Conservation (phyloP, 2,113 vertebrate species). For the Pachypanchax playfairii region DNA sequence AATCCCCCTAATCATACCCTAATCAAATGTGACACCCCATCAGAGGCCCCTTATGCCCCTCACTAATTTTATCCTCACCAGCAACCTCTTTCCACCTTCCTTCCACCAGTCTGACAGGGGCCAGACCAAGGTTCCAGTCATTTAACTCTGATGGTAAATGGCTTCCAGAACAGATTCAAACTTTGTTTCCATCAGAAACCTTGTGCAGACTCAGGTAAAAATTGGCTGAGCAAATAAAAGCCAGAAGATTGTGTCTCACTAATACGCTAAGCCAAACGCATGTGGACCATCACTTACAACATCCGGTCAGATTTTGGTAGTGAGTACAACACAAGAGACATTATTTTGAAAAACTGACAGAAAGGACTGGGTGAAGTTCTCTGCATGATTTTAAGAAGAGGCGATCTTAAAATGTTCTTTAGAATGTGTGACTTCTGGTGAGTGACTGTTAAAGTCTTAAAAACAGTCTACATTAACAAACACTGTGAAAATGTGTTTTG, state of each 20-base stretch:
- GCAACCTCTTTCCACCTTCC: constrained; percentile 49
- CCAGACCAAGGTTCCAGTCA: constrained; percentile 71
- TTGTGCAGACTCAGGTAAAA: constrained; percentile 70
- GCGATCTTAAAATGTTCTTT: no score
- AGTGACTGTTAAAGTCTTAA: constrained; percentile 52
- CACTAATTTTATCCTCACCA: constrained; percentile 64
- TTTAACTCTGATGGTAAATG: constrained; percentile 77
- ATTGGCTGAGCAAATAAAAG: constrained; percentile 55
- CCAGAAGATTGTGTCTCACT: constrained; percentile 27
- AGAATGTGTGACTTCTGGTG: constrained; percentile 44
- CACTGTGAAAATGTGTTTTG: no score
- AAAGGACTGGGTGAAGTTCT: no score
- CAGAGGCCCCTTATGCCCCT: constrained; percentile 61
- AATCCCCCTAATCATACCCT: constrained; percentile 75
- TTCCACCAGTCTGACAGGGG: constrained; percentile 64
- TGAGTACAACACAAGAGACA: neutral
- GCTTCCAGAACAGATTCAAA: constrained; percentile 79
- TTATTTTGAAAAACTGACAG: no score
- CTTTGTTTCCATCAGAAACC: constrained; percentile 69
- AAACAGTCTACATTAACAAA: constrained; percentile 41
- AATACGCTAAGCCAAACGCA: constrained; percentile 12
- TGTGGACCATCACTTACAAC: constrained; percentile 30
- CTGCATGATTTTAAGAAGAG: no score
- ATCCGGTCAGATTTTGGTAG: constrained; percentile 39
- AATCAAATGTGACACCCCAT: constrained; percentile 78